Percentiles rank a stretch among this genome's conserved stretches.
These are phyloP conservation scores for Sminthurides bifidus DNA, from an alignment of 1,140 invertebrate species.

Conservation along the genomic window DNA sequence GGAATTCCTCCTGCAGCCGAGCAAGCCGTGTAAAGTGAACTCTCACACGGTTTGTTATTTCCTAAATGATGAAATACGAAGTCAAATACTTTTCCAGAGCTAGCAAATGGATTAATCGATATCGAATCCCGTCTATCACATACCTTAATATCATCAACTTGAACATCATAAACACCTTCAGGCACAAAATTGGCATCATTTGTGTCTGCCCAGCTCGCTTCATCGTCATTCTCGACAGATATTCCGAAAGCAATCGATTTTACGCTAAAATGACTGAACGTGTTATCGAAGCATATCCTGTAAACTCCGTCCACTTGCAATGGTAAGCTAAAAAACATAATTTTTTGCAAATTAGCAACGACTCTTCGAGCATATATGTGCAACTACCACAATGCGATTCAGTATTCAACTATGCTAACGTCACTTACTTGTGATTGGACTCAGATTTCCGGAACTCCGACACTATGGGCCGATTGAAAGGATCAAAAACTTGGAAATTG, in stretches of 20 bases:
- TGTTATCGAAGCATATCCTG: constrained; percentile 71
- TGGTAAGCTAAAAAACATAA: constrained; percentile 9
- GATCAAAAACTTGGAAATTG: constrained; percentile 19
- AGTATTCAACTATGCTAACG: neutral
- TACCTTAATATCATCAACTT: constrained; percentile 52
- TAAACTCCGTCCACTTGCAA: constrained; percentile 51
- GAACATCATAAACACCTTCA: constrained; percentile 49
- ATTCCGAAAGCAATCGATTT: constrained; percentile 75
- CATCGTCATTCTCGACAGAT: constrained; percentile 49
- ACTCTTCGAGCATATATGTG: neutral
- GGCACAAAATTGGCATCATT: constrained; percentile 19
- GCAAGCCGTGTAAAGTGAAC: constrained; percentile 49
- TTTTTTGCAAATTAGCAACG: neutral
- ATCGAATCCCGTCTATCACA: neutral
- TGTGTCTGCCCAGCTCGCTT: constrained; percentile 38
- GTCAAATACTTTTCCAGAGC: neutral
- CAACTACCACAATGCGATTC: neutral
- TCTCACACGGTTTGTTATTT: constrained; percentile 47
- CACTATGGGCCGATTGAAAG: constrained; percentile 10
- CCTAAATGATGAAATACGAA: constrained; percentile 32
- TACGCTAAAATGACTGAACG: constrained; percentile 58
- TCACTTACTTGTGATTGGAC: constrained; percentile 5
- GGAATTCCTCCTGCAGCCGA: constrained; percentile 56
- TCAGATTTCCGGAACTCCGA: constrained; percentile 17
- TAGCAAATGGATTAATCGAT: neutral